Conservation (phyloP, 2,888 invertebrate genomes). For the Eupelmus urozonus region DNA sequence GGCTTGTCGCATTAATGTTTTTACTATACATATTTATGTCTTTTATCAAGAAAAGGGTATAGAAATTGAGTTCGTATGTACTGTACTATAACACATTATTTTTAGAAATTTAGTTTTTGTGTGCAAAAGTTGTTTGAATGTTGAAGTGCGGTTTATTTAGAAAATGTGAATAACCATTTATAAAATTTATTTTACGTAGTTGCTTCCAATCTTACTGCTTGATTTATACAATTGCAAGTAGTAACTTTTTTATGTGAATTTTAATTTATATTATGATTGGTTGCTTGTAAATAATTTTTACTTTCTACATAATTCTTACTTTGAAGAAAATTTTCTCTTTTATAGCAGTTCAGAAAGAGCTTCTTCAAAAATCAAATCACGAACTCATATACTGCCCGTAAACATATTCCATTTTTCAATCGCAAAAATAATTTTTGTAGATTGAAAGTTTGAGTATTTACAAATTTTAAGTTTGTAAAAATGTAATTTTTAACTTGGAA, state of each 20-base stretch:
- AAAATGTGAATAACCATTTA: constrained; percentile 21
- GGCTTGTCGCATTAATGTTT: constrained; percentile 50
- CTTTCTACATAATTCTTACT: too few relatives aligned
- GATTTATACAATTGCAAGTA: not conserved
- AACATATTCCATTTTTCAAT: too few relatives aligned
- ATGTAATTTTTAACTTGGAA: too few relatives aligned
- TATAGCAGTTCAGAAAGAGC: too few relatives aligned
- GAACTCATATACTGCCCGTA: too few relatives aligned
- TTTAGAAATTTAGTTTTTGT: not conserved
- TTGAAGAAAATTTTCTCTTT: too few relatives aligned
- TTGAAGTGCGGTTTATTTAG: not conserved
- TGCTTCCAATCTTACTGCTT: constrained; percentile 7
- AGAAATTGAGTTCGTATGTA: constrained; percentile 29
- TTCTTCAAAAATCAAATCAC: too few relatives aligned
- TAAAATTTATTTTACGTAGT: not conserved
- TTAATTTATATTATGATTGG: not conserved
- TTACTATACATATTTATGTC: not conserved
- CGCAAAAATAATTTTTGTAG: too few relatives aligned
- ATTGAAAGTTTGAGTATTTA: too few relatives aligned
- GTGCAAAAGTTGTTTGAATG: not conserved
- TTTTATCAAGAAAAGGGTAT: constrained; percentile 12
- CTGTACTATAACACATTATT: constrained; percentile 6
- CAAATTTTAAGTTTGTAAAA: too few relatives aligned
- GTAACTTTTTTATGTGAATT: not conserved
- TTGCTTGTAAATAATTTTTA: not conserved